Conservation (phyloP, 64 coral and sea anemone genomes). For the Montipora foliosa region DNA sequence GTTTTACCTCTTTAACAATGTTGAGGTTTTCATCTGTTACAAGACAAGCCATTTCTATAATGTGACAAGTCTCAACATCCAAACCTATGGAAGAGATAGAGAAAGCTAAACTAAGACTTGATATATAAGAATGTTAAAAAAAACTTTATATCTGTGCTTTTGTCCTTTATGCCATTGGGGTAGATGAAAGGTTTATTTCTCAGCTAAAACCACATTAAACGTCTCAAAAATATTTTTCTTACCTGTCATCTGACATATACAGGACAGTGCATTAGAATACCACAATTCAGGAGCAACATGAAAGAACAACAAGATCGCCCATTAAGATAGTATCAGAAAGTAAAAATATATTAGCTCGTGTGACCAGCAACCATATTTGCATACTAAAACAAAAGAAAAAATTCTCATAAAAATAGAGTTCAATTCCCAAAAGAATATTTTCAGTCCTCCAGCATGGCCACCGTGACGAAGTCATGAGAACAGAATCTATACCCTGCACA, state of each 20-base stretch:
- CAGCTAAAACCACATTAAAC: not conserved
- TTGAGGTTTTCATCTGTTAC: conserved; percentile 96
- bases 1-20: conserved; percentile 83
- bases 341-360: too few species aligned
- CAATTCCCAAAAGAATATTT: too few species aligned
- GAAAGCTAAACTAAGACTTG: not conserved
- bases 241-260: conserved; percentile 81
- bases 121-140: not conserved
- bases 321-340: not conserved
- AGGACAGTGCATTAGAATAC: not conserved
- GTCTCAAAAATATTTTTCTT: not conserved
- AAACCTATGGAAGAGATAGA: conserved; percentile 62
- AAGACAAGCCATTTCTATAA: conserved; percentile 98
- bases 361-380: too few species aligned
- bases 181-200: too few species aligned
- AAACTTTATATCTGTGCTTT: not conserved
- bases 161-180: too few species aligned
- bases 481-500: too few species aligned
- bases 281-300: conserved; percentile 18
- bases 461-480: too few species aligned
- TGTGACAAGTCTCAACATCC: conserved; percentile 84
- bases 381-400: too few species aligned
- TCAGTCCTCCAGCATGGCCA: too few species aligned
- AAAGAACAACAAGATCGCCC: not conserved
- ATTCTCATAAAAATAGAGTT: too few species aligned